Evolutionary conservation across 2,113 vertebrate species (phyloP).

Genomic region (Chrysochloris asiatica): DNA sequence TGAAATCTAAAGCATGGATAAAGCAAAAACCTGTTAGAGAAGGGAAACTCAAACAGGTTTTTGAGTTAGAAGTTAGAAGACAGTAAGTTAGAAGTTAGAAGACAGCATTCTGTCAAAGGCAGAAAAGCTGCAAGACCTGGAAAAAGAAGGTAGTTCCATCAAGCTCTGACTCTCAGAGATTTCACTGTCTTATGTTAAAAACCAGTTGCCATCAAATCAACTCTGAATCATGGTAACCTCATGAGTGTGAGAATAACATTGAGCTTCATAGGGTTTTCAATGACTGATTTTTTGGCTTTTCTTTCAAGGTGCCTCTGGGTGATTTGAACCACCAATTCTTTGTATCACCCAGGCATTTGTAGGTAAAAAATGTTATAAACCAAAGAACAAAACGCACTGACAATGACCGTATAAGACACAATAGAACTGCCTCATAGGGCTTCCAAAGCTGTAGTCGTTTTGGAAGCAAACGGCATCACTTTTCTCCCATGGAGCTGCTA

Average conservation of each 20-base stretch:
- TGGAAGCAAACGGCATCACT: background rate
- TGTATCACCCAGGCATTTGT: background rate
- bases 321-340: background rate
- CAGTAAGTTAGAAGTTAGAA: no score
- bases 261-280: background rate
- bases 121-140: background rate
- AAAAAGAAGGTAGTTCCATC: background rate
- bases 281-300: background rate
- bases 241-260: background rate
- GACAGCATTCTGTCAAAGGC: background rate
- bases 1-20: background rate
- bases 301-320: background rate
- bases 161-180: background rate
- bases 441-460: background rate
- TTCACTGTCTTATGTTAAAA: background rate
- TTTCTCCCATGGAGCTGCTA: no score
- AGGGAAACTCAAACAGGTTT: background rate
- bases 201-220: background rate
- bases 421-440: background rate
- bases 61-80: no score
- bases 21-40: background rate
- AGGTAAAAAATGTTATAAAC: background rate
- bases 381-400: background rate
- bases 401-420: background rate
- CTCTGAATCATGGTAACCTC: background rate